Base-by-base conservation (phyloP, 2,113 vertebrate species). In the Dolichallabes microphthalmus region DNA sequence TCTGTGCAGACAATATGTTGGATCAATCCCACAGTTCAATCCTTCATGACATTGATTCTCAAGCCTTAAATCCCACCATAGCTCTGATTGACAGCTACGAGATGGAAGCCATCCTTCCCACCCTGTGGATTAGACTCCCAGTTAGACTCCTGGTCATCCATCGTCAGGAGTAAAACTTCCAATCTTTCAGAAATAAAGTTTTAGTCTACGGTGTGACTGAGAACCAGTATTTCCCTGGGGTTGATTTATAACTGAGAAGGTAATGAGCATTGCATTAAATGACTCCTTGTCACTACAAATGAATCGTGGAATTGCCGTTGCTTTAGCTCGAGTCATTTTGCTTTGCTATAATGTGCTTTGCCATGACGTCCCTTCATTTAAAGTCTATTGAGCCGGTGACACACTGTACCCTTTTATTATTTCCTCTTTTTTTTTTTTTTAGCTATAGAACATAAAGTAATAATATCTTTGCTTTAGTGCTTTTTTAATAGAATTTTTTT, bases 221-320 rank as follows among this genome's bases (percentile, higher is more conserved):
- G 53, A 78, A 77, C 55, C 50, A 66, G 73, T 85, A 57, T 86
- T 83, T 74, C 50, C 35, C 80, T 30, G 66, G 50, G 57, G 85
- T 83, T 83, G 75, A 74, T 64, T 83, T 83, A 78, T 80, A 55
- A 74, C 53, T 66, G 58, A 32, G 50, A 83, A 83, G 32, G 68
- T 82, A 85, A 85, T 87, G 75, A 81, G 52, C 83, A 61, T 68
- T 53, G 74, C 22, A 66, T 73, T 74, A 53, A 86, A 78, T 69
- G 63, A 58, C 63, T 77, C 30, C 52, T 75, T 60, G 61, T 82
- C 63, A 53, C 25, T 77, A 71, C 35, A 81, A 68, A 84, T 82
- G 79, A 81, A 55, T 81, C 53, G 27, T 22, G 55, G 61, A 25
- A 61, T n/a, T 27, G 69, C 66, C 20, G n/a, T 17, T 61, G 10